Base-by-base conservation (phyloP, 2,797 vertebrate species). In the Enteromius trimaculatus region DNA sequence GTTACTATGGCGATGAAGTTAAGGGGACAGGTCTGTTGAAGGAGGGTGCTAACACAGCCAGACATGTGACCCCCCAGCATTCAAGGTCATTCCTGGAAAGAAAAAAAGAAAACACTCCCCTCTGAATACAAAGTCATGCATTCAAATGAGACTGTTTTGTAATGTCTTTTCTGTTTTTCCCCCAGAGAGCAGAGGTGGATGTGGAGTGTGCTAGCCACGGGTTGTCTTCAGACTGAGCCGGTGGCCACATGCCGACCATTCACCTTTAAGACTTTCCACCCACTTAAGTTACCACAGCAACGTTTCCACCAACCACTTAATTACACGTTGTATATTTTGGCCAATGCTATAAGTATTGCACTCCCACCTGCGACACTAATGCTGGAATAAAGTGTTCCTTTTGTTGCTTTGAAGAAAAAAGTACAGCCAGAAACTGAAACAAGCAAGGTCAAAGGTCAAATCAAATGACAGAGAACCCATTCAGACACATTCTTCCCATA, bases 41-140 rank as follows among this genome's bases (percentile, higher is more conserved):
- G 85, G 71, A 83, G 85, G 85, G 90, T 89, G 91, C 89, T 92
- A 92, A 89, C 89, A 90, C 87, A 89, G 93, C 88, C 91, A 90
- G 91, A 86, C 79, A 84, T 90, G 88, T 85, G 86, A 90, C 91
- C 91, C 91, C 55, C 82, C 60, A 75, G 87, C 82, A 89, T 89
- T 90, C 90, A 92, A 94, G 93, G 93, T 93, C 93, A 90, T 86
- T 87, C 44, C 71, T 34, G 1, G 5, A 85, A 71, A 79, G 6
- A 86, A 76, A 69, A 64, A 69, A 87, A 55, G 11, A 26, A 60
- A 26, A 26, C 19, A 23, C 31, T 69, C 65, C 42, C 79, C 65
- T 77, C 39, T 83, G 80, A 84, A 81, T 84, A 77, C 70, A 44
- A 64, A 84, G 72, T 76, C 51, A 72, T 75, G 70, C 44, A 66